phyloP scores from a whole-genome alignment of 2,888 invertebrate genomes.

The Lasioglossum figueresi region DNA sequence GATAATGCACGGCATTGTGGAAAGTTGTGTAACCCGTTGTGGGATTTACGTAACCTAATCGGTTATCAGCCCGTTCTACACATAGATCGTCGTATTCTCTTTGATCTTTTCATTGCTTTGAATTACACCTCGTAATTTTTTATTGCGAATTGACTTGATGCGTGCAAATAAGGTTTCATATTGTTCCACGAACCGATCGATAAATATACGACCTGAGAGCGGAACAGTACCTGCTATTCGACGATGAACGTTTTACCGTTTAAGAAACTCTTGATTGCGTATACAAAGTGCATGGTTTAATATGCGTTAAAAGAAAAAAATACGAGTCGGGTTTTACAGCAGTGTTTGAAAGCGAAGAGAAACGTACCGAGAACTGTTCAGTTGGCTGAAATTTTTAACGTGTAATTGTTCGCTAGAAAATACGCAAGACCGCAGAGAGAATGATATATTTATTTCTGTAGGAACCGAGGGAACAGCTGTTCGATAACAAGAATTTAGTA shows the following conservation, averaged over 20 bases:
- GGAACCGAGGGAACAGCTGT: background rate
- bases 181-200: background rate
- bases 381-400: background rate
- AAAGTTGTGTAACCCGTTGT: background rate
- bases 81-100: background rate
- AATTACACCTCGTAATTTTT: no score
- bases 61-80: background rate
- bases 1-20: background rate
- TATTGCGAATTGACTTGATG: background rate
- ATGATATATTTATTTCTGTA: background rate
- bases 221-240: background rate
- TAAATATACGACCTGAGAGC: background rate
- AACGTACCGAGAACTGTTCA: background rate
- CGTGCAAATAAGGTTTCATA: background rate
- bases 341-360: background rate
- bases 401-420: background rate
- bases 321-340: background rate
- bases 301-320: background rate
- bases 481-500: background rate
- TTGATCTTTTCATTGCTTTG: no score
- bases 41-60: background rate
- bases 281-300: background rate
- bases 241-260: background rate
- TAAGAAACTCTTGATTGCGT: background rate
- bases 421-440: background rate